Conservation (phyloP, 2,888 invertebrate species). For the Noctuana brunneofusca region DNA sequence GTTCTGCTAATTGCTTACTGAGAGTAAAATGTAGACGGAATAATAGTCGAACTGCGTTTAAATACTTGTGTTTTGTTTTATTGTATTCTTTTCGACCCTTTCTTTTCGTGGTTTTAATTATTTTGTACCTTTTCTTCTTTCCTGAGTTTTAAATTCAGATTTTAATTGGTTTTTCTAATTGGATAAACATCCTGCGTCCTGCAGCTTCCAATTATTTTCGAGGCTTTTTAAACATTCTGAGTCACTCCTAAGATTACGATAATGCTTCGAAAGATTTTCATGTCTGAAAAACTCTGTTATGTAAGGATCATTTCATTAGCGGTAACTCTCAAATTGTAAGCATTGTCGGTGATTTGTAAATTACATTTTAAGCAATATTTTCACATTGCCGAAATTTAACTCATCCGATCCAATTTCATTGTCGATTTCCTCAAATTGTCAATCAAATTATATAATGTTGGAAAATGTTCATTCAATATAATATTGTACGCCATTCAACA, state of each 20-base stretch:
- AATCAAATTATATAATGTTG: neutral
- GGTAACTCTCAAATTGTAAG: too few relatives aligned
- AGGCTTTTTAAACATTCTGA: neutral
- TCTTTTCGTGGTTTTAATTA: slow-evolving; percentile 8
- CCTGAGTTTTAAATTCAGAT: slow-evolving; percentile 12
- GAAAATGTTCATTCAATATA: too few relatives aligned
- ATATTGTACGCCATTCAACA: too few relatives aligned
- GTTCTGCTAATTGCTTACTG: slow-evolving; percentile 44
- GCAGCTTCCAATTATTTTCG: slow-evolving; percentile 1
- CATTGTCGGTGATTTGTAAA: too few relatives aligned
- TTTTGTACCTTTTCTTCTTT: slow-evolving; percentile 8
- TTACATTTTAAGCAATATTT: too few relatives aligned
- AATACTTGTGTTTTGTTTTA: slow-evolving; percentile 24
- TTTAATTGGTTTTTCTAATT: slow-evolving; percentile 31
- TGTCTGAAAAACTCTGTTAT: too few relatives aligned
- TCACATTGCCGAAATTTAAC: too few relatives aligned
- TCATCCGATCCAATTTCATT: neutral
- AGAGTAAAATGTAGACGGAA: slow-evolving; percentile 25
- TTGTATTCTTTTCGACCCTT: slow-evolving; percentile 8
- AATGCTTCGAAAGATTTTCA: too few relatives aligned
- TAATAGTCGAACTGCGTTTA: slow-evolving; percentile 27
- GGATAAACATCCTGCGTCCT: slow-evolving; percentile 20
- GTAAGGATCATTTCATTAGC: too few relatives aligned
- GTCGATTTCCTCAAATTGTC: neutral
- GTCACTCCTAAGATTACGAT: too few relatives aligned